phyloP scores from a whole-genome alignment of 2,113 vertebrate species.

The Chaenogobius annularis region DNA sequence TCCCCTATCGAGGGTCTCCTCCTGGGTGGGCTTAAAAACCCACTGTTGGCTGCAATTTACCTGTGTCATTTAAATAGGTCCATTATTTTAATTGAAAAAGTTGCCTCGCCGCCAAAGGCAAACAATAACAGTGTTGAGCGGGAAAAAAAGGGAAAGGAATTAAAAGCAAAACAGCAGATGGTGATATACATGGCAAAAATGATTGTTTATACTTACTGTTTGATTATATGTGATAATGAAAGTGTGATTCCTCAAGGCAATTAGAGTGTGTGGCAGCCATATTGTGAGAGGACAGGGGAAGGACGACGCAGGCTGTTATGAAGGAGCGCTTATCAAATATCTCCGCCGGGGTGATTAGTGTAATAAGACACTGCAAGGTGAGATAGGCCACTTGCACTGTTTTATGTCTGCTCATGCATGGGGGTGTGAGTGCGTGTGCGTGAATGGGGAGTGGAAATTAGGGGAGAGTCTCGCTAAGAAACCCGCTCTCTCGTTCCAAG shows the following conservation, averaged over 20 bases:
- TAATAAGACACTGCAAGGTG: slow-evolving; percentile 71
- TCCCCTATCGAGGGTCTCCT: slow-evolving; percentile 56
- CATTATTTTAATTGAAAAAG: slow-evolving; percentile 70
- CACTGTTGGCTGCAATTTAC: slow-evolving; percentile 50
- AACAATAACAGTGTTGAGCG: slow-evolving; percentile 19
- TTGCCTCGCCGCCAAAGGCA: slow-evolving; percentile 54
- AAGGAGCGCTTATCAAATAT: slow-evolving; percentile 70
- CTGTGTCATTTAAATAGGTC: slow-evolving; percentile 57
- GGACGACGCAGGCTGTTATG: slow-evolving; percentile 62
- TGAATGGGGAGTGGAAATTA: not conserved
- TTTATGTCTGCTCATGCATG: slow-evolving; percentile 31
- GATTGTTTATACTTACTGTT: slow-evolving; percentile 77
- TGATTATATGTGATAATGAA: slow-evolving; percentile 78
- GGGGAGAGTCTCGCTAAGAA: not conserved
- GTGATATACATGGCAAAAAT: slow-evolving; percentile 70
- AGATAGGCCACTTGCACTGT: slow-evolving; percentile 60
- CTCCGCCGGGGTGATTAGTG: slow-evolving; percentile 66
- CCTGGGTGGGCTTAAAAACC: slow-evolving; percentile 61
- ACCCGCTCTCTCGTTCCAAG: not conserved
- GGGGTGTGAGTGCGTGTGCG: slow-evolving; percentile 3
- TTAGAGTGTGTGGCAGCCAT: slow-evolving; percentile 71
- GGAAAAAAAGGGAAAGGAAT: slow-evolving; percentile 11
- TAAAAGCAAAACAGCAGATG: slow-evolving; percentile 74
- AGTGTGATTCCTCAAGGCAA: slow-evolving; percentile 74
- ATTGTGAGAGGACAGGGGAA: slow-evolving; percentile 74